Evolutionary conservation across 2,113 vertebrate species (phyloP), one percentile per base, ranked within the genome.

Genomic region (Lepisosteus oculatus): DNA sequence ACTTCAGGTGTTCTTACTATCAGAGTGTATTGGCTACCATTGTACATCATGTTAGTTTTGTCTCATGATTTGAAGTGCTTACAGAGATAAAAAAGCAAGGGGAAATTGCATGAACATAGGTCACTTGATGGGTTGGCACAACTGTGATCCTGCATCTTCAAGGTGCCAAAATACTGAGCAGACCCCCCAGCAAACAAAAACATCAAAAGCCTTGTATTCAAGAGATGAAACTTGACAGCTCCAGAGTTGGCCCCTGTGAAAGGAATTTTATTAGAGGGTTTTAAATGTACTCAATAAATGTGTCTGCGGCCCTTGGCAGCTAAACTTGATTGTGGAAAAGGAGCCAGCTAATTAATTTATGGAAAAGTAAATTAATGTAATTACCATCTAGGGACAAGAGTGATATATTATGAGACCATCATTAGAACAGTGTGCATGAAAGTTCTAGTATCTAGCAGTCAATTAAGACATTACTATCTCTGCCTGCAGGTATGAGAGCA

Each of bases 271-370:
- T 83, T 83, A 83, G n/a, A 43, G 47, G 42, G 51, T n/a, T 41
- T 64, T 3, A 14, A 55, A 44, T 5, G 13, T 11, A 47, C 72
- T 69, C 65, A 12, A 29, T 63, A 43, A 69, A 69, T 13, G 44
- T 64, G 47, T 69, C 67, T 41, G 45, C 61, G 15, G 47, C 17
- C 80, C 76, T 84, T 80, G 74, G 69, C 78, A 78, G 78, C 62
- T 78, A 84, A 29, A 84, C 83, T 81, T 87, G 82, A 80, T 78
- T 82, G 85, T 86, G 79, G 82, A 81, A 78, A 69, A 68, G 67
- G 68, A 64, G 17, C 62, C 17, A 73, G 80, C 66, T 88, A 88
- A 89, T 88, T 85, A 82, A 86, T 84, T 84, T 86, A 80, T 70
- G 68, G 79, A 63, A 63, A 67, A 79, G 74, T 77, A 81, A 78